Percentiles rank a stretch among this genome's conserved stretches.
Evolutionary conservation across 2,113 vertebrate species (phyloP).

Genomic region (crab-eating macaque (Macaca fascicularis)): T2T-MFA8v1.1 NC_088384.1:98355001-98355500

Average conservation of each 20-base stretch:
- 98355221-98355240: background rate
- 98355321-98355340: background rate
- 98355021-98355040: background rate
- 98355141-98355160: background rate
- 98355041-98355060: background rate
- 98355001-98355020: background rate
- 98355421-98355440: background rate
- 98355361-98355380: background rate
- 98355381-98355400: background rate
- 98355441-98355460: background rate
- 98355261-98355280: background rate
- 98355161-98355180: background rate
- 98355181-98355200: background rate
- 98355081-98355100: background rate
- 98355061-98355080: background rate
- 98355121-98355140: background rate
- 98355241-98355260: background rate
- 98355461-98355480: background rate
- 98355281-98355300: background rate
- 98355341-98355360: background rate
- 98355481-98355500: background rate
- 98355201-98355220: background rate
- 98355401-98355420: background rate
- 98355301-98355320: fast-evolving
- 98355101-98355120: background rate